Evolutionary conservation across 2,888 invertebrate species (phyloP).

Genomic region (Nymphalis urticae): DNA sequence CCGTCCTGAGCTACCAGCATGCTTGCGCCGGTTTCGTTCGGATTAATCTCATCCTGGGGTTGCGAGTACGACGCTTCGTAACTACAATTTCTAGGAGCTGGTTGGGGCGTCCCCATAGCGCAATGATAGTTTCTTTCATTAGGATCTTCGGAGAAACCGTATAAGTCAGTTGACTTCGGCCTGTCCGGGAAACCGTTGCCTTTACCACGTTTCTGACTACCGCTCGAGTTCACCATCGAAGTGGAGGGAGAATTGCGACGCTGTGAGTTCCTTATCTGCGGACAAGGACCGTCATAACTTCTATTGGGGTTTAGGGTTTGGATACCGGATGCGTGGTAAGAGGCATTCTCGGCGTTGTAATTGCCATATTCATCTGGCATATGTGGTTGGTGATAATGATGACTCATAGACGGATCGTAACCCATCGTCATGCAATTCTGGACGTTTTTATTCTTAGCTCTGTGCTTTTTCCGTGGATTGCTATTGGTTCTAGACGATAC

Average conservation of each 20-base stretch:
- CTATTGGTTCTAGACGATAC: constrained; percentile 78
- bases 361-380: constrained; percentile 75
- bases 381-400: constrained; percentile 80
- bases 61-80: constrained; percentile 81
- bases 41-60: constrained; percentile 77
- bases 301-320: constrained; percentile 78
- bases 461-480: constrained; percentile 76
- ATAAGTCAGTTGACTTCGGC: constrained; percentile 83
- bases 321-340: constrained; percentile 78
- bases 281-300: constrained; percentile 71
- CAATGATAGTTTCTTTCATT: constrained; percentile 71
- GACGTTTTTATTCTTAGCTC: constrained; percentile 75
- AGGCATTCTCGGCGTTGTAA: constrained; percentile 75
- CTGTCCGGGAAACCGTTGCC: constrained; percentile 82
- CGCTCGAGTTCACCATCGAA: constrained; percentile 72
- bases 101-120: constrained; percentile 74
- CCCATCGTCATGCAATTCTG: constrained; percentile 83
- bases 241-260: constrained; percentile 74
- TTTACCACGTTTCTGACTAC: constrained; percentile 77
- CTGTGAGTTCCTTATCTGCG: constrained; percentile 68
- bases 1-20: constrained; percentile 96
- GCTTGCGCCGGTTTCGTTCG: constrained; percentile 81
- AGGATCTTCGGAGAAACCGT: constrained; percentile 79
- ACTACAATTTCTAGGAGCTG: constrained; percentile 73
- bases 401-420: constrained; percentile 77